Evolutionary conservation across 2,113 vertebrate genomes (phyloP).

Genomic region (Crocuta crocuta): DNA sequence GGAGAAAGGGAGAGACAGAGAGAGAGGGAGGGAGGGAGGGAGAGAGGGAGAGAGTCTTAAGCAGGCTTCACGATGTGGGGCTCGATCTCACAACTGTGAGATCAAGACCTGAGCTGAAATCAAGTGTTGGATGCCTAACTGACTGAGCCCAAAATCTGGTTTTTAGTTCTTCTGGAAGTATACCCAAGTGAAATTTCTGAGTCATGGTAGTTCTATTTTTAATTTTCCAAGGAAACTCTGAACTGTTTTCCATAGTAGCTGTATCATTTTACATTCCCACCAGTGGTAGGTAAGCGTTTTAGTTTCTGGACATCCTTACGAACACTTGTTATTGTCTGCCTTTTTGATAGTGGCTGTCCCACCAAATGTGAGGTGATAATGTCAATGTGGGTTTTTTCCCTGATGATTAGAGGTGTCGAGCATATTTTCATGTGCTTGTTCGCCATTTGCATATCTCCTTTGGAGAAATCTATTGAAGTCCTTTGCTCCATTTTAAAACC

Average conservation of each 20-base stretch:
- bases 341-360: neutral
- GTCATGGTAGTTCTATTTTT: neutral
- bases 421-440: neutral
- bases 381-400: neutral
- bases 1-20: too few species aligned
- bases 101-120: too few species aligned
- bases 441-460: neutral
- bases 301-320: neutral
- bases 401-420: neutral
- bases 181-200: neutral
- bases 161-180: neutral
- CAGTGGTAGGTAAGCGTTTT: neutral
- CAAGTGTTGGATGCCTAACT: too few species aligned
- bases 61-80: too few species aligned
- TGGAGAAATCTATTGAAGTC: neutral
- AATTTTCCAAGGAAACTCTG: neutral
- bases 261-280: neutral
- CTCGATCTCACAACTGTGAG: too few species aligned
- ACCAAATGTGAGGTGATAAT: neutral
- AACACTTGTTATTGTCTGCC: neutral
- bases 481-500: neutral
- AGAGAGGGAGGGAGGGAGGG: too few species aligned
- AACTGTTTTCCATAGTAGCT: neutral
- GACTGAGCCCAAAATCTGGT: neutral
- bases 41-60: too few species aligned